Evolutionary conservation across 2,797 vertebrate genomes (phyloP), one percentile per base, ranked within the genome.

Genomic region (Dendrocincla fuliginosa): DNA sequence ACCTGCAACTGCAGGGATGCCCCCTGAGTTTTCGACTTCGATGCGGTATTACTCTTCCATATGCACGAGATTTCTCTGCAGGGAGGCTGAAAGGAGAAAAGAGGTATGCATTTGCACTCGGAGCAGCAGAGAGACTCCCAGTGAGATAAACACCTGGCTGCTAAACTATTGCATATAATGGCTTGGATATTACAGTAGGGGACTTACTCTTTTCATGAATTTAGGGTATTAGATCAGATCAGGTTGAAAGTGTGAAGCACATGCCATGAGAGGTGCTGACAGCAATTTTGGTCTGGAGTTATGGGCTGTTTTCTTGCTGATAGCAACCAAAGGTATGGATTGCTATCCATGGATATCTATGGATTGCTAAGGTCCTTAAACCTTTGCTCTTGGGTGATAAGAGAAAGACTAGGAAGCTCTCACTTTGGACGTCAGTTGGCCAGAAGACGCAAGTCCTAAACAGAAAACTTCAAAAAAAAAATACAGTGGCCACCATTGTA

Each of bases 21-120:
- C 41, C n/a, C 59, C 22, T 32, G 78, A 27, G 52, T 64, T 77
- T 91, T 56, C 0, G 0, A 57, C 30, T 82, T 9, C 0, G 1
- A 1, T 53, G 52, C 16, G 13, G 22, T 88, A 0, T 25, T 65
- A 53, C 42, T 69, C 52, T 53, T 95, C 39, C 50, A 61, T 68
- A 71, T 78, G 52, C 60, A 68, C 71, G 30, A 93, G 49, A 25
- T 11, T 64, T 37, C 68, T 77, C 42, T 0, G 0, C 32, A 18
- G 35, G 49, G 46, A 84, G 14, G 63, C 30, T 84, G 70, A 80
- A 37, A 57, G 35, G 33, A 71, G 33, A 77, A 84, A 75, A 74
- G 64, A 75, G 24, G 33, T 24, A 16, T 22, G n/a, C 6, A 22
- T 5, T 15, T 65, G 46, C n/a, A 60, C 20, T 37, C 19, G 71